Evolutionary conservation across 53 echinoderm and acorn worm species (phyloP).

Genomic region (Holothuria leucospilota): DNA sequence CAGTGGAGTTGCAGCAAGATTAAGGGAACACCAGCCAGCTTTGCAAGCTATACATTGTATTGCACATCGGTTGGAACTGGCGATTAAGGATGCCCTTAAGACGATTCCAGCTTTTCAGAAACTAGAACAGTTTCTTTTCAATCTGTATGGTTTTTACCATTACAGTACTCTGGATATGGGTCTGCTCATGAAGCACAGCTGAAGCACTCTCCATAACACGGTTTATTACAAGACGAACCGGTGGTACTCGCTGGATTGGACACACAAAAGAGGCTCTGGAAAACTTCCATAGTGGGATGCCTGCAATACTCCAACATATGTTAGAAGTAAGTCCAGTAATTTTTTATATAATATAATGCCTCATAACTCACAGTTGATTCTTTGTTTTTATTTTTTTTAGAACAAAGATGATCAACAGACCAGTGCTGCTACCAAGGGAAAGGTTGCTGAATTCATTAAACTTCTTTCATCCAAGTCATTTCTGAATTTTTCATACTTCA

Average conservation of each 20-base stretch:
- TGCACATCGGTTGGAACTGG: constrained; percentile 19
- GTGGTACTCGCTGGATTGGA: constrained; percentile 22
- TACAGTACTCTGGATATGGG: constrained; percentile 19
- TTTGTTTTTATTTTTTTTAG: not conserved
- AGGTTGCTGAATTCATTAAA: constrained; percentile 8
- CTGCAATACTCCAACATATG: constrained; percentile 25
- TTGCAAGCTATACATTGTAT: constrained; percentile 2
- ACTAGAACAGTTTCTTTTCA: not conserved
- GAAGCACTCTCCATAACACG: not conserved
- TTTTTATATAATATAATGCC: not conserved
- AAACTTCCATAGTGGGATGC: not conserved
- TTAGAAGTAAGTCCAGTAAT: not conserved
- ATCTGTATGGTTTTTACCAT: constrained; percentile 17
- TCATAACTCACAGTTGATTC: not conserved
- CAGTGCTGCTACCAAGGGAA: not conserved
- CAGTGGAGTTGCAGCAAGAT: constrained; percentile 29
- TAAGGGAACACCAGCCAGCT: constrained; percentile 12
- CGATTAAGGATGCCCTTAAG: constrained; percentile 35
- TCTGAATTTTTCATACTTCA: constrained; percentile 6
- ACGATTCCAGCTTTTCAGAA: not conserved
- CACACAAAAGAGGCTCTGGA: constrained; percentile 19
- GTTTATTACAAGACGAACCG: not conserved
- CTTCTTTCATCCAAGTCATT: constrained; percentile 9
- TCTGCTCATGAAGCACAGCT: constrained; percentile 34
- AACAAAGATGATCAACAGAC: constrained; percentile 18